A percentile compares a stretch with the other conserved stretches of the same genome.
Conservation (phyloP, 2,113 vertebrate genomes). For the Periophthalmodon schlosseri region DNA sequence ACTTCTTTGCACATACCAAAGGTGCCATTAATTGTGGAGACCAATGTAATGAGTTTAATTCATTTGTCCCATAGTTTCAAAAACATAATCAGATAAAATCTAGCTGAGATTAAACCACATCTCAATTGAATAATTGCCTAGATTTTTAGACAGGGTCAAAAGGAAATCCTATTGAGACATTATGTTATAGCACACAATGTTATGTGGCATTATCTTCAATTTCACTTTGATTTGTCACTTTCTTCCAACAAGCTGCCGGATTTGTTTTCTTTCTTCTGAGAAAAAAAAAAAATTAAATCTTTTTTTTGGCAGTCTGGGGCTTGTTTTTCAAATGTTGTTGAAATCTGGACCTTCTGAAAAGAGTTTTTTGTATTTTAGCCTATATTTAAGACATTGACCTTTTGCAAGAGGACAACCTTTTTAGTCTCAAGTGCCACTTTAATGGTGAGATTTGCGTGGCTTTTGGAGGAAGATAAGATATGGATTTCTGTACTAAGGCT, state of each 20-base stretch:
- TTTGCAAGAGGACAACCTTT: too few relatives aligned
- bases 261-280: conserved; percentile 9
- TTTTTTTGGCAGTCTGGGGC: not conserved
- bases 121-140: not conserved
- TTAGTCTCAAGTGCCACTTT: too few relatives aligned
- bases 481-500: too few relatives aligned
- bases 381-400: too few relatives aligned
- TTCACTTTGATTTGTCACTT: conserved; percentile 10
- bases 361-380: too few relatives aligned
- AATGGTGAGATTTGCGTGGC: too few relatives aligned
- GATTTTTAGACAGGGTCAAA: conserved; percentile 19
- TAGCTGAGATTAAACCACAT: conserved; percentile 16
- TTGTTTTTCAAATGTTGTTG: not conserved
- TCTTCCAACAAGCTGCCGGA: conserved; percentile 6
- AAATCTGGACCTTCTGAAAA: too few relatives aligned
- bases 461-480: too few relatives aligned
- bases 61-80: too few relatives aligned
- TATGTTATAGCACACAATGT: conserved; percentile 9
- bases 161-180: conserved; percentile 28
- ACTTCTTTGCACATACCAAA: conserved; percentile 22
- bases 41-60: too few relatives aligned
- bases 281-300: too few relatives aligned
- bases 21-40: conserved; percentile 34
- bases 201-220: conserved; percentile 15
- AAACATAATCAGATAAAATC: conserved; percentile 7